phyloP scores from a whole-genome alignment of 1,140 invertebrate genomes.

The Drosophila asahinai region DNA sequence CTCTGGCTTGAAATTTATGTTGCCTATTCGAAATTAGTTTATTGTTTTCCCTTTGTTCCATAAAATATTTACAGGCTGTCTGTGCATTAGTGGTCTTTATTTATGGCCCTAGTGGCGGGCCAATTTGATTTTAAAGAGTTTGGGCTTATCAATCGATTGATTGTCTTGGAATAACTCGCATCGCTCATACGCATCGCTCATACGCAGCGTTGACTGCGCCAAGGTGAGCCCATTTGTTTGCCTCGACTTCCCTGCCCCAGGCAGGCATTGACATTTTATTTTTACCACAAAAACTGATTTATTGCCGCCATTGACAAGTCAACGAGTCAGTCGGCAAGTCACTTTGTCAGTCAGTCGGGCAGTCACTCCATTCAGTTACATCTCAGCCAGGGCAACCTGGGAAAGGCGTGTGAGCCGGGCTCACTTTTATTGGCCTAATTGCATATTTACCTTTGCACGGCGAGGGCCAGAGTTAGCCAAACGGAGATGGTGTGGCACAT shows the following conservation, averaged over 20 bases:
- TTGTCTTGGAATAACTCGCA: constrained; percentile 20
- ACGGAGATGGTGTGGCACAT: constrained; percentile 97
- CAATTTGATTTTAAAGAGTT: constrained; percentile 36
- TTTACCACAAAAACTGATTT: constrained; percentile 63
- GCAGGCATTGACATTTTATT: constrained; percentile 61
- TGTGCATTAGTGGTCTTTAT: constrained; percentile 39
- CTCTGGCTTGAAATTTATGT: constrained; percentile 58
- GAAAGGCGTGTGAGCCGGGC: neutral
- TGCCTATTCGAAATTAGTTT: constrained; percentile 72
- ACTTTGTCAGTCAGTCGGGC: constrained; percentile 11
- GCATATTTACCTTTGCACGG: constrained; percentile 89
- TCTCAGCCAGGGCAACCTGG: constrained; percentile 7
- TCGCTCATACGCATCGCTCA: constrained; percentile 47
- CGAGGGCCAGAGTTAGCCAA: constrained; percentile 94
- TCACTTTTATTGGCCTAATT: constrained; percentile 50
- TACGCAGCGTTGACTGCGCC: constrained; percentile 45
- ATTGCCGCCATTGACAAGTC: constrained; percentile 73
- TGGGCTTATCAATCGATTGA: constrained; percentile 25
- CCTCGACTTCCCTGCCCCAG: constrained; percentile 41
- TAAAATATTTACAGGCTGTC: constrained; percentile 37
- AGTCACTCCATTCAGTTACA: constrained; percentile 10
- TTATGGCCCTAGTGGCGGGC: constrained; percentile 20
- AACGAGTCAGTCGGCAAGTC: constrained; percentile 37
- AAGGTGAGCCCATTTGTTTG: constrained; percentile 30
- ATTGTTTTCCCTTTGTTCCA: constrained; percentile 59